Evolutionary conservation across 2,888 invertebrate genomes (phyloP).

Genomic region (Aleiodes testaceus): DNA sequence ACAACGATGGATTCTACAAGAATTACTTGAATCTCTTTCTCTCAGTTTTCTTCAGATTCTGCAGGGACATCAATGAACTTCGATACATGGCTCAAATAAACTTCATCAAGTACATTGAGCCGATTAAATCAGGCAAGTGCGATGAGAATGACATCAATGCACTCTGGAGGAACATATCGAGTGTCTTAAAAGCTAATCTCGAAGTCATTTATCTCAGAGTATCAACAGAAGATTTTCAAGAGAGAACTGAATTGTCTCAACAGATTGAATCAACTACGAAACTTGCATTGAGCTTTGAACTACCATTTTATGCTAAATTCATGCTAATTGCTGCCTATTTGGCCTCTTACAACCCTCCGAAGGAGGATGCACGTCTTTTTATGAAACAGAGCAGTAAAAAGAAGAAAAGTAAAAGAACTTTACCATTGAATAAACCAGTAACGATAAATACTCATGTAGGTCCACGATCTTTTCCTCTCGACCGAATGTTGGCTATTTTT

Average conservation of each 20-base stretch:
- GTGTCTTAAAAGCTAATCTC: conserved; percentile 82
- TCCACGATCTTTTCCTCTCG: conserved; percentile 87
- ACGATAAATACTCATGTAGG: conserved; percentile 82
- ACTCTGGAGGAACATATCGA: conserved; percentile 87
- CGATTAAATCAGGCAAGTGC: conserved; percentile 81
- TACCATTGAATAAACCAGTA: conserved; percentile 65
- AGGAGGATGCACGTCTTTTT: conserved; percentile 90
- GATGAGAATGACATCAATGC: conserved; percentile 79
- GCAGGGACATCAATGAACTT: conserved; percentile 89
- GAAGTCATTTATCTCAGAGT: conserved; percentile 85
- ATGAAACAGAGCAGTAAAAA: conserved; percentile 86
- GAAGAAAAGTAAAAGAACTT: conserved; percentile 74
- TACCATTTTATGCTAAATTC: conserved; percentile 93
- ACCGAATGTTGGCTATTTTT: conserved; percentile 90
- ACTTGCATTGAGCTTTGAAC: conserved; percentile 77
- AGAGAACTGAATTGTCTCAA: conserved; percentile 56
- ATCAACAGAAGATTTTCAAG: conserved; percentile 60
- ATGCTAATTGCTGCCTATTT: conserved; percentile 92
- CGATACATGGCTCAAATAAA: conserved; percentile 85
- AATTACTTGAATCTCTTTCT: conserved; percentile 89
- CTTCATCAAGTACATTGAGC: conserved; percentile 86
- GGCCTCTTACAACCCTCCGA: conserved; percentile 93
- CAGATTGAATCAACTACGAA: conserved; percentile 67
- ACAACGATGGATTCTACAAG: conserved; percentile 78
- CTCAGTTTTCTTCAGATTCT: conserved; percentile 88